Base-by-base conservation (phyloP, 1,140 invertebrate genomes). In the Mizuhopecten yessoensis region DNA sequence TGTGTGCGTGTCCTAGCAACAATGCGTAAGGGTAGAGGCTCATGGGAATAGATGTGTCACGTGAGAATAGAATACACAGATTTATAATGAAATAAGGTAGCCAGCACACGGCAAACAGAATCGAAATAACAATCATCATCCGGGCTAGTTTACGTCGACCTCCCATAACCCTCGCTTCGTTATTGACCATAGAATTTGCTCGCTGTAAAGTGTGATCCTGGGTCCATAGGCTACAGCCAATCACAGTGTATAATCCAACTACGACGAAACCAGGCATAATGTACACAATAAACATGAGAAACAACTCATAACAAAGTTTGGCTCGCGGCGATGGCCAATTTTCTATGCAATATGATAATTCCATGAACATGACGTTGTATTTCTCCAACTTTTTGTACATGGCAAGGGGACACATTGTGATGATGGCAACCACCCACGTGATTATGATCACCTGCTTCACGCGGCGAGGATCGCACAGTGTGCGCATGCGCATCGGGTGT, bases 41-140 rank as follows among this genome's bases (percentile, higher is more conserved):
- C 75, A 34, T 89, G 87, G 87, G 29, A 75, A 75, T 75, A 11
- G 57, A 75, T 9, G 96, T 42, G 91, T 95, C 17, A 97, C 96
- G 93, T 98, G 97, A 23, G 98, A 97, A 94, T 98, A 98, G 20
- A 97, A 94, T 75, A n/a, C 98, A 95, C 15, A 98, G 96, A 90
- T 97, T 97, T 11, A 98, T 96, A 9, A 98, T 97, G 94, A 98
- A 98, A 96, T 98, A 98, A 0, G 98, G 98, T n/a, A 98, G 95
- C 98, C 98, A 98, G 95, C 98, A 98, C 1, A 97, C 94, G 0
- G 98, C 98, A 95, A 98, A 98, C 0, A 98, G 97, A 0, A 98
- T 97, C 0, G 98, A 98, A 5, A 98, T 96, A 0, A 98, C 97
- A 7, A 98, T 96, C 45, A 98, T 97, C 90, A 98, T 98, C 96